Evolutionary conservation across 1,140 invertebrate species (phyloP).

Genomic region (Coptotermes formosanus): DNA sequence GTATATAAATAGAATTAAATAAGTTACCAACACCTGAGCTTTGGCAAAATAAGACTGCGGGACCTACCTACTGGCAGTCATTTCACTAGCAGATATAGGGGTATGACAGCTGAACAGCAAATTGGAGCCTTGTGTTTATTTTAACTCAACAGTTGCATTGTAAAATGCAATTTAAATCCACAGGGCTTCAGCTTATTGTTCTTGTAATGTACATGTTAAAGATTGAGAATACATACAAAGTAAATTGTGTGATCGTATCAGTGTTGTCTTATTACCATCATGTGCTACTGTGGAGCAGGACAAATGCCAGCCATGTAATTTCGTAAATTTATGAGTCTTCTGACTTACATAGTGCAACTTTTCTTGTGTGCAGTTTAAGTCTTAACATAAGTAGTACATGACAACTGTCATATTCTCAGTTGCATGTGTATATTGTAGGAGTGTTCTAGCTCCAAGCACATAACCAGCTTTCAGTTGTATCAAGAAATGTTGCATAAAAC

Average conservation of each 20-base stretch:
- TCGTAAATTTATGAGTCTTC: background rate
- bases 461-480: background rate
- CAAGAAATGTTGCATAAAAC: background rate
- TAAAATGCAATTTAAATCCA: background rate
- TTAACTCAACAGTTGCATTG: background rate
- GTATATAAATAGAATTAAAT: too few species aligned
- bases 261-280: background rate
- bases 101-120: background rate
- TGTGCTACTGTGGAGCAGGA: background rate
- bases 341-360: background rate
- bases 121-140: background rate
- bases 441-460: constrained; percentile 22
- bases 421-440: constrained; percentile 21
- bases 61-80: too few species aligned
- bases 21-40: too few species aligned
- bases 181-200: background rate
- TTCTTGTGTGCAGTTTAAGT: background rate
- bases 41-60: too few species aligned
- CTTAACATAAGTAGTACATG: background rate
- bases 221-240: background rate
- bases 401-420: background rate
- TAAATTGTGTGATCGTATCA: background rate
- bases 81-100: too few species aligned
- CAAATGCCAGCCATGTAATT: constrained; percentile 2
- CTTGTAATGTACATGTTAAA: background rate